phyloP scores from a whole-genome alignment of 2,888 invertebrate genomes.

The Amphipoea oculea region DNA sequence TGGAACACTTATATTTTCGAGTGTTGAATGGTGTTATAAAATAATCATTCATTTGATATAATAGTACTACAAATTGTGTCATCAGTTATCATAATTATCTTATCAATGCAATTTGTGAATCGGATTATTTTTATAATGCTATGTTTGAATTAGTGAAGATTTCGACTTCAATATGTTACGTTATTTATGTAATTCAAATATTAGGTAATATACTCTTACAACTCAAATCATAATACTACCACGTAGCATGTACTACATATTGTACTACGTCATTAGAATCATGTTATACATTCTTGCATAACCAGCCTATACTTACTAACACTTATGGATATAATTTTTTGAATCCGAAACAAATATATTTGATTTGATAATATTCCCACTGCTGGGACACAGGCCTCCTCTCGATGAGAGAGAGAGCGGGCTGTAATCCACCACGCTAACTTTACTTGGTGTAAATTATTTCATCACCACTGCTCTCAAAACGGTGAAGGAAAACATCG shows the following conservation, averaged over 20 bases:
- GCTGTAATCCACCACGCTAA: too few species aligned
- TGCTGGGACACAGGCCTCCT: too few species aligned
- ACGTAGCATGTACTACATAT: too few species aligned
- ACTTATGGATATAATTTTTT: too few species aligned
- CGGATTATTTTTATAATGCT: constrained; percentile 22
- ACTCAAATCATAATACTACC: neutral
- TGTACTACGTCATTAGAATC: neutral
- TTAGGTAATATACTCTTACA: constrained; percentile 2
- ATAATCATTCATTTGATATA: constrained; percentile 15
- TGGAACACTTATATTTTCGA: neutral
- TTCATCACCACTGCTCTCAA: too few species aligned
- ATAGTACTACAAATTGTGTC: neutral
- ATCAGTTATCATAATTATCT: constrained; percentile 37
- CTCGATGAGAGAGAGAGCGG: too few species aligned
- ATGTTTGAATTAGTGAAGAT: constrained; percentile 13
- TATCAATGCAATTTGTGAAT: constrained; percentile 33
- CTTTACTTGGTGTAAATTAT: too few species aligned
- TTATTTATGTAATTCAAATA: constrained; percentile 14
- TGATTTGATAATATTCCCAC: too few species aligned
- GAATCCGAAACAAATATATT: too few species aligned
- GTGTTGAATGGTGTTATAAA: constrained; percentile 31
- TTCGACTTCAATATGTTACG: constrained; percentile 17
- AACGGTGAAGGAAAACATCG: too few species aligned
- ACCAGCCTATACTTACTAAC: too few species aligned
- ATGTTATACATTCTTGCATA: neutral